These are phyloP conservation scores for Limnephilus lunatus DNA, from an alignment of 2,888 invertebrate species.

Conservation along the genomic window DNA sequence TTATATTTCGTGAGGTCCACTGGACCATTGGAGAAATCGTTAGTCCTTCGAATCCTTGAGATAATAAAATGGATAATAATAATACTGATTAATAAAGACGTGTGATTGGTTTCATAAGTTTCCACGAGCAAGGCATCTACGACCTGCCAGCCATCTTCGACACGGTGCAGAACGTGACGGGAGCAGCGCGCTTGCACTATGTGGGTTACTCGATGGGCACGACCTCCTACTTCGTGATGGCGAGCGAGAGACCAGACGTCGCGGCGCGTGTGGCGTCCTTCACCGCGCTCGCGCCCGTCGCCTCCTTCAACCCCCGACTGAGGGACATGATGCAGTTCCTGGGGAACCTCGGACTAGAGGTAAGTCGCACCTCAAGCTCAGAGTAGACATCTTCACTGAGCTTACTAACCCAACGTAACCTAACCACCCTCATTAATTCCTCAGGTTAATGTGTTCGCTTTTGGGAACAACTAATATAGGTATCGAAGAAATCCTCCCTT, in stretches of 20 bases:
- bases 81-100: background rate
- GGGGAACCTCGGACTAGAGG: background rate
- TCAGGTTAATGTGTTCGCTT: too few species aligned
- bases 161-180: slow-evolving; percentile 73
- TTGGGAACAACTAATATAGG: too few species aligned
- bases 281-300: slow-evolving; percentile 77
- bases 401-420: too few species aligned
- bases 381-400: background rate
- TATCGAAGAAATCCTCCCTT: too few species aligned
- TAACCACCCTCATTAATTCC: too few species aligned
- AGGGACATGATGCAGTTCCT: background rate
- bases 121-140: slow-evolving; percentile 79
- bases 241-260: slow-evolving; percentile 76
- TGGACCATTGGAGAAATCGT: too few species aligned
- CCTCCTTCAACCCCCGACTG: slow-evolving; percentile 69
- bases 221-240: slow-evolving; percentile 77
- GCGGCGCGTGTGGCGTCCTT: slow-evolving; percentile 76
- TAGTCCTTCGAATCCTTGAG: background rate
- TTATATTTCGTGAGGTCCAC: too few species aligned
- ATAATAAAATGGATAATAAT: too few species aligned
- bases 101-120: slow-evolving; percentile 70
- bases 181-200: slow-evolving; percentile 73
- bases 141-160: slow-evolving; percentile 79
- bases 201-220: slow-evolving; percentile 80
- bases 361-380: background rate